These are phyloP conservation scores for Apocrypta bakeri DNA, from an alignment of 1,140 invertebrate species.

Conservation along the genomic window DNA sequence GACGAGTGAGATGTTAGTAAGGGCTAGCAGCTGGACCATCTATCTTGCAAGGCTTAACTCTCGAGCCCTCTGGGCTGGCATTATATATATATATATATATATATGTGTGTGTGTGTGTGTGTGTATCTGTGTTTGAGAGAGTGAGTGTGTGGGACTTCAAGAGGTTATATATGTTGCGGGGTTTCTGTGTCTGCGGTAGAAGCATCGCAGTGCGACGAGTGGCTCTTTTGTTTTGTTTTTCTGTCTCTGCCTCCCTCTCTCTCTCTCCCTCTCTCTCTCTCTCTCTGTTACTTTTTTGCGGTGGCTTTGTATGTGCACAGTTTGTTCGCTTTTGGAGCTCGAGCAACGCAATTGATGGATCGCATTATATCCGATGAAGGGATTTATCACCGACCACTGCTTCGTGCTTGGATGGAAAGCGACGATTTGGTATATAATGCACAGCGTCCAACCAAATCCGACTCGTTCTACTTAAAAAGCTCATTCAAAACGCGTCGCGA, in stretches of 20 bases:
- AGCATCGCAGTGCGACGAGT: conserved; percentile 7
- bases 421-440: too few species aligned
- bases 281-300: background rate
- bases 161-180: background rate
- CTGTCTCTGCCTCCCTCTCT: background rate
- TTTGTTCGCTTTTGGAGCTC: conserved; percentile 46
- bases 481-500: background rate
- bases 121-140: too few species aligned
- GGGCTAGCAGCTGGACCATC: conserved; percentile 59
- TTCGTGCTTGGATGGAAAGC: background rate
- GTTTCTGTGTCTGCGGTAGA: background rate
- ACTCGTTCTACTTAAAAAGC: background rate
- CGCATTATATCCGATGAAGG: conserved; percentile 34
- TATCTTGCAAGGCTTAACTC: conserved; percentile 64
- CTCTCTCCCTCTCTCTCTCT: background rate
- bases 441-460: background rate
- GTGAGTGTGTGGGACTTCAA: background rate
- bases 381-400: conserved; percentile 6
- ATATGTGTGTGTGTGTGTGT: too few species aligned
- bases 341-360: conserved; percentile 49
- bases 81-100: conserved; percentile 17
- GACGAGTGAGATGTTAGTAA: conserved; percentile 45
- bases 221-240: conserved; percentile 15
- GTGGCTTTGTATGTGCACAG: background rate
- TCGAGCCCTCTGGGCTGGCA: conserved; percentile 20